phyloP scores from a whole-genome alignment of 1,140 invertebrate genomes.

The Zaprionus ornatus region DNA sequence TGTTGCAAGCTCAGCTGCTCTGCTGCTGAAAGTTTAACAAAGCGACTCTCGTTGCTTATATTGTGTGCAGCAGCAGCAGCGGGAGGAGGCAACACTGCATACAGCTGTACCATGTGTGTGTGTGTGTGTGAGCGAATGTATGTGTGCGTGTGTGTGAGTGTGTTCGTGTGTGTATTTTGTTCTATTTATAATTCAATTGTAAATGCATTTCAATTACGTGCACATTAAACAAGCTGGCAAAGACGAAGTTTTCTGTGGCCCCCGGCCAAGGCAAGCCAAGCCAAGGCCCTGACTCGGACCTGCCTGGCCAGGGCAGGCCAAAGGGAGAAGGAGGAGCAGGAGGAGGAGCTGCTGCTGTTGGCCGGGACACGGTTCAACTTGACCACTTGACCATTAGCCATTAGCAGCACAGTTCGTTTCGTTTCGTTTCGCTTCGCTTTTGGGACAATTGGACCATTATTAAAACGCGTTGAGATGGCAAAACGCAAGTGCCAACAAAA shows the following conservation, averaged over 20 bases:
- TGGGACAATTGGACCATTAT: conserved; percentile 81
- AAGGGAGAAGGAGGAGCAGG: conserved; percentile 7
- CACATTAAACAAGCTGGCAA: conserved; percentile 77
- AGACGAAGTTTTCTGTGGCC: conserved; percentile 69
- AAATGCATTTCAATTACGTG: conserved; percentile 82
- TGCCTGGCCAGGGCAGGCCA: conserved; percentile 32
- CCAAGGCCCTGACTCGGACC: background rate
- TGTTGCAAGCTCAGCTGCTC: conserved; percentile 59
- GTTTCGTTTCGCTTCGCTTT: conserved; percentile 46
- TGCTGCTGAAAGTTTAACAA: conserved; percentile 75
- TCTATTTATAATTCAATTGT: conserved; percentile 83
- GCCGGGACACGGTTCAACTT: conserved; percentile 49
- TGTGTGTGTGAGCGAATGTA: conserved; percentile 53
- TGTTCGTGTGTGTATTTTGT: conserved; percentile 67
- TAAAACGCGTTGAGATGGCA: conserved; percentile 80
- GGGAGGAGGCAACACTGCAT: conserved; percentile 3
- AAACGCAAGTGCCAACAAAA: conserved; percentile 71
- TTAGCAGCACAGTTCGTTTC: conserved; percentile 50
- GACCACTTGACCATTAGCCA: conserved; percentile 62
- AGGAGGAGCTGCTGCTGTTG: background rate
- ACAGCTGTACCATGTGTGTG: conserved; percentile 32
- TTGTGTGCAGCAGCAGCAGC: conserved; percentile 22
- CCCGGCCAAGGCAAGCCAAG: conserved; percentile 20
- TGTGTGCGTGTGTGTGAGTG: conserved; percentile 47
- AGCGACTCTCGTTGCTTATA: conserved; percentile 55